Evolutionary conservation across 2,113 vertebrate genomes (phyloP).

Genomic region (Carollia perspicillata): DNA sequence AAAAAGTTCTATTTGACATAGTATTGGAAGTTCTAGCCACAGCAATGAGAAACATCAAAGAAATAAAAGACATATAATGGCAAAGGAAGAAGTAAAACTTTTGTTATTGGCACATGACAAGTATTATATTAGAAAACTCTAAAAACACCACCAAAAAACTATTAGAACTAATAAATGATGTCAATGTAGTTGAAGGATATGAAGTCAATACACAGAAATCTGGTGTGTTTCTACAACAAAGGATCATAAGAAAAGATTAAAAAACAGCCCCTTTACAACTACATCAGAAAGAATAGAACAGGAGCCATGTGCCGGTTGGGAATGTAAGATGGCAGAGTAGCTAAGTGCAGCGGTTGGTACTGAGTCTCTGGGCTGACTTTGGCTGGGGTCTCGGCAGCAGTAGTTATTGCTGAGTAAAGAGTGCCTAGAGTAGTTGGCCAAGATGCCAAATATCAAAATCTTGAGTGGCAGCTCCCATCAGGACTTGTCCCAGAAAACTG

Average conservation of each 20-base stretch:
- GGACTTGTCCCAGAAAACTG: constrained; percentile 86
- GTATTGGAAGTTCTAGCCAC: background rate
- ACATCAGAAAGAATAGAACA: too few relatives aligned
- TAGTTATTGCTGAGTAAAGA: background rate
- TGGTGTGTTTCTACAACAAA: too few relatives aligned
- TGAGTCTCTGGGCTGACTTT: background rate
- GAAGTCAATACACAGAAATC: too few relatives aligned
- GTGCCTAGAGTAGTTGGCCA: background rate
- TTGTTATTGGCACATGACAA: background rate
- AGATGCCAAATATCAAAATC: constrained; percentile 88
- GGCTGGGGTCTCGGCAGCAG: background rate
- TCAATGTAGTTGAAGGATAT: too few relatives aligned
- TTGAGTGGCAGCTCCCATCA: constrained; percentile 87
- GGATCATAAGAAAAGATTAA: too few relatives aligned
- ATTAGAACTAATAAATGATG: background rate
- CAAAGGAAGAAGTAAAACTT: background rate
- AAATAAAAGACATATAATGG: background rate
- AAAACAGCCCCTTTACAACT: too few relatives aligned
- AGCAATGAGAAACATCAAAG: background rate
- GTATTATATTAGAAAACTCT: background rate
- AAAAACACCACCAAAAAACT: background rate
- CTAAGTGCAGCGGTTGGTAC: background rate
- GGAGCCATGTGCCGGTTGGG: constrained; percentile 50
- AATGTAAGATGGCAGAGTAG: constrained; percentile 75
- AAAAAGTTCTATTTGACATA: too few relatives aligned